Conservation (phyloP, 2,113 vertebrate species). For the Sorex araneus region DNA sequence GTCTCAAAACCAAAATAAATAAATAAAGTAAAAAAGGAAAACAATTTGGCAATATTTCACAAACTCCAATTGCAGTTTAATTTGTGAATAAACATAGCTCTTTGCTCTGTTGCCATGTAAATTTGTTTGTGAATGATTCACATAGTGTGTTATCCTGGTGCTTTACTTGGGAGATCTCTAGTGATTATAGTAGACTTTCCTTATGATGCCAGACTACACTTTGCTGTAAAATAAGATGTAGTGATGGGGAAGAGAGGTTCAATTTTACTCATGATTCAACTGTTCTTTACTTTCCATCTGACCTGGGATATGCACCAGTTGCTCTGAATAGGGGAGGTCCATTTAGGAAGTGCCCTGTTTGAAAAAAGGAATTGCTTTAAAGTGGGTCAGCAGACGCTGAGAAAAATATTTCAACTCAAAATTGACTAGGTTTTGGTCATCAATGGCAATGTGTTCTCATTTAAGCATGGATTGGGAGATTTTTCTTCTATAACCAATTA, state of each 20-base stretch:
- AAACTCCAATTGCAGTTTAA: constrained; percentile 82
- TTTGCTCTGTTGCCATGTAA: constrained; percentile 82
- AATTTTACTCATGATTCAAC: not conserved
- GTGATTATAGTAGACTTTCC: constrained; percentile 69
- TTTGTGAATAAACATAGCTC: constrained; percentile 71
- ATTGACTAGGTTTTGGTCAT: constrained; percentile 78
- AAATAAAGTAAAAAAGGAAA: constrained; percentile 46
- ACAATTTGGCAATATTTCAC: constrained; percentile 82
- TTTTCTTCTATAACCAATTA: constrained; percentile 81
- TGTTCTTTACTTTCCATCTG: not conserved
- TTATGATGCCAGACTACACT: constrained; percentile 56
- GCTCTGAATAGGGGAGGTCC: not conserved
- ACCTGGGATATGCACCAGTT: not conserved
- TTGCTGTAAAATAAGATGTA: not conserved
- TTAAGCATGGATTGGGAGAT: constrained; percentile 81
- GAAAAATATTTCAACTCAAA: constrained; percentile 74
- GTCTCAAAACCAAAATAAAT: too few relatives aligned
- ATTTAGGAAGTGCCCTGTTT: constrained; percentile 40
- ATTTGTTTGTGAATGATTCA: constrained; percentile 79
- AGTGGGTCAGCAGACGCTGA: constrained; percentile 58
- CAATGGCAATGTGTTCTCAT: constrained; percentile 81
- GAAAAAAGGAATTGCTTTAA: constrained; percentile 72
- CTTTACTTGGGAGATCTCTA: constrained; percentile 80
- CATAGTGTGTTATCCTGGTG: constrained; percentile 79
- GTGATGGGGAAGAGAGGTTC: not conserved